phyloP scores from a whole-genome alignment of 2,888 invertebrate genomes.

The Synergus japonicus region DNA sequence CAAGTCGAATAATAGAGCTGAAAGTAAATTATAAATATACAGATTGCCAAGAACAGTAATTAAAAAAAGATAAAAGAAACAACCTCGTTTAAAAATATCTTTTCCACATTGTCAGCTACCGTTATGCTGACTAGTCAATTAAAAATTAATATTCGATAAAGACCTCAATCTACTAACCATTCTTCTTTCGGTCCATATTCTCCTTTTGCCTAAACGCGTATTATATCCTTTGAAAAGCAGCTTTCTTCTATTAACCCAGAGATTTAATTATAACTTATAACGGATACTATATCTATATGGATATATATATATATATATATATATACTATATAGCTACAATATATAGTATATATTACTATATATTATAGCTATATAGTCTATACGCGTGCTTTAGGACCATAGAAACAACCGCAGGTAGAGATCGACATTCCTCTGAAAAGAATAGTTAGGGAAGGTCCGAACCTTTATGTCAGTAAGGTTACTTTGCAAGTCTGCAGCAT shows the following conservation, averaged over 20 bases:
- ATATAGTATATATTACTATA: too few relatives aligned
- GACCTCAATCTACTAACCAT: neutral
- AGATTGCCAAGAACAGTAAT: neutral
- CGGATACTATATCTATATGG: too few relatives aligned
- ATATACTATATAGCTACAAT: too few relatives aligned
- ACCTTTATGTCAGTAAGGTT: slow-evolving; percentile 54
- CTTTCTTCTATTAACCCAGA: slow-evolving; percentile 19
- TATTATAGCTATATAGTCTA: too few relatives aligned
- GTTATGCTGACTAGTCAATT: neutral
- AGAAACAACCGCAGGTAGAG: slow-evolving; percentile 46
- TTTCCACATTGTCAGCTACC: neutral
- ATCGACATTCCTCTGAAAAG: slow-evolving; percentile 52
- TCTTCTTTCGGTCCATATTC: neutral
- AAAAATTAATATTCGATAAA: neutral
- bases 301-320: too few relatives aligned
- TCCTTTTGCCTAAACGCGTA: slow-evolving; percentile 10
- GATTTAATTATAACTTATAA: slow-evolving; percentile 38
- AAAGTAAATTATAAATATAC: too few relatives aligned
- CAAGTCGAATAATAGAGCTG: neutral
- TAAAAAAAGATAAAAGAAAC: neutral
- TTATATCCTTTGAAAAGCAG: neutral
- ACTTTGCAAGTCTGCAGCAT: slow-evolving; percentile 51
- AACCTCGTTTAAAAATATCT: neutral
- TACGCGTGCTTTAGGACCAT: neutral
- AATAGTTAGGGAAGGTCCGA: slow-evolving; percentile 53